Conservation (phyloP, 2,888 invertebrate species). For the Steinernema scapterisci region DNA sequence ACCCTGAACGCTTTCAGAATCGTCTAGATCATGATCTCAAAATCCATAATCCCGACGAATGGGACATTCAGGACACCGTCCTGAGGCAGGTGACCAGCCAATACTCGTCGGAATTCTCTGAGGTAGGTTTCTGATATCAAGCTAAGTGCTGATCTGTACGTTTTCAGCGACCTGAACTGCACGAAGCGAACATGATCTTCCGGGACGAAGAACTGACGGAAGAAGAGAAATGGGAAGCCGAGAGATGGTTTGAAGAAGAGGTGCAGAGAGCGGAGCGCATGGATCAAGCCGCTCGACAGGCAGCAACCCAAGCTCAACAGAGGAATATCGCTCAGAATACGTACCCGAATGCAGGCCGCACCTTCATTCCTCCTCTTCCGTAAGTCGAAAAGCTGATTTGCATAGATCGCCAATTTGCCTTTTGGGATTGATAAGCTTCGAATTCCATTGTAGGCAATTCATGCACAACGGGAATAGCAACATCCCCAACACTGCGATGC, state of each 20-base stretch:
- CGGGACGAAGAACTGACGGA: slow-evolving; percentile 56
- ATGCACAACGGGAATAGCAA: no score
- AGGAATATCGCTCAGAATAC: no score
- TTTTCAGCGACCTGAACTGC: slow-evolving; percentile 59
- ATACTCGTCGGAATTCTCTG: slow-evolving; percentile 37
- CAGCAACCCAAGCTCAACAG: no score
- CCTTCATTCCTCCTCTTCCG: no score
- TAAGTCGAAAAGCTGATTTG: no score
- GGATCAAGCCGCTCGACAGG: no score
- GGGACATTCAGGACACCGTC: slow-evolving; percentile 53
- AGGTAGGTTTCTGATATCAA: slow-evolving; percentile 35
- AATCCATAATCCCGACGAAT: slow-evolving; percentile 43
- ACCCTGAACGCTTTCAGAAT: slow-evolving; percentile 41
- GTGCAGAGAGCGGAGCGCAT: background rate
- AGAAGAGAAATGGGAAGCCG: slow-evolving; percentile 59
- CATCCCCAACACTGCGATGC: no score
- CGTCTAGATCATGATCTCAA: slow-evolving; percentile 43
- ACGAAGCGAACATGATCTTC: slow-evolving; percentile 61
- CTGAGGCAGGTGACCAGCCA: slow-evolving; percentile 37
- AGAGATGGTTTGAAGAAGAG: slow-evolving; percentile 50
- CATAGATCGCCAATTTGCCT: no score
- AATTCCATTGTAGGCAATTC: no score
- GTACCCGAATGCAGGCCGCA: no score
- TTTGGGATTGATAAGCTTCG: no score
- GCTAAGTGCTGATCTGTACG: background rate